Percentiles rank a stretch among this genome's conserved stretches.
phyloP scores from a whole-genome alignment of 2,113 vertebrate genomes.

The Tricholaema leucomelas region DNA sequence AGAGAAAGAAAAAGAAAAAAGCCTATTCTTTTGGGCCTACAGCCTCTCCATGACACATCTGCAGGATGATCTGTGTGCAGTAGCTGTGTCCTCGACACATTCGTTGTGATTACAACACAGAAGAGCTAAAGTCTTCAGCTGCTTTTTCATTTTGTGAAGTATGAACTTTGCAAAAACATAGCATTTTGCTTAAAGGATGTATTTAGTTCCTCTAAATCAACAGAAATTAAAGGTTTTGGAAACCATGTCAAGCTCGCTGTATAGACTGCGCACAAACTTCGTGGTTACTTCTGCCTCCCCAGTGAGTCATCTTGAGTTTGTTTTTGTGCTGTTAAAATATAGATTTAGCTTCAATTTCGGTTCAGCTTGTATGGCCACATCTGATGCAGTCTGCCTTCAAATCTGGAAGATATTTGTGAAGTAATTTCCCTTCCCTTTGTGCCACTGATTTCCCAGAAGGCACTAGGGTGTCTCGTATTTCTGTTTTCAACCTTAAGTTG shows the following conservation, averaged over 20 bases:
- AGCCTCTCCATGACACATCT: no score
- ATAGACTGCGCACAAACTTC: constrained; percentile 57
- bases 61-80: background rate
- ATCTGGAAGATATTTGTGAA: constrained; percentile 32
- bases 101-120: background rate
- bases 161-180: constrained; percentile 31
- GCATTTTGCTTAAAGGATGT: constrained; percentile 40
- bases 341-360: constrained; percentile 47
- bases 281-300: constrained; percentile 53
- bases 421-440: background rate
- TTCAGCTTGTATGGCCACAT: constrained; percentile 1
- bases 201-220: constrained; percentile 65
- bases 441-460: background rate
- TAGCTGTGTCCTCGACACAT: background rate
- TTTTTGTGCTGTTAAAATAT: constrained; percentile 71
- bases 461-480: background rate
- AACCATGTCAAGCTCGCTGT: constrained; percentile 47
- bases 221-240: constrained; percentile 72
- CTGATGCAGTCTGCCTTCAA: background rate
- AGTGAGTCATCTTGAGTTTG: constrained; percentile 63
- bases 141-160: background rate
- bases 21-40: no score
- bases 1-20: no score
- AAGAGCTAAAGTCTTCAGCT: background rate
- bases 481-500: background rate